Evolutionary conservation across 2,888 invertebrate genomes (phyloP).

Genomic region (Folsomia candida): DNA sequence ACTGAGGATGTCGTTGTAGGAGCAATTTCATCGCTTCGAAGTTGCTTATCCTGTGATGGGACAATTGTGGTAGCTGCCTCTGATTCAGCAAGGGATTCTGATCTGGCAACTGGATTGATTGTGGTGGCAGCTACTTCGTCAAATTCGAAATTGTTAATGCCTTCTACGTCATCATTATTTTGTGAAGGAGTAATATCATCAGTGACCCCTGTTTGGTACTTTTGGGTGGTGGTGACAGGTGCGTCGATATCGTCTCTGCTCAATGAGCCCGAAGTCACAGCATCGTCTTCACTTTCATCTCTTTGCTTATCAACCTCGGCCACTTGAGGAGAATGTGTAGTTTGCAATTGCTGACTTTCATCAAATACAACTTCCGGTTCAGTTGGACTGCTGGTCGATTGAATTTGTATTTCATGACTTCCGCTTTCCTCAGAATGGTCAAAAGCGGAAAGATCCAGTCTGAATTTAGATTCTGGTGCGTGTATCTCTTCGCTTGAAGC

Average conservation of each 20-base stretch:
- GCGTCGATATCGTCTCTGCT: background rate
- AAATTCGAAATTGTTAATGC: constrained; percentile 6
- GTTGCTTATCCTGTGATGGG: background rate
- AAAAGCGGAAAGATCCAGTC: constrained; percentile 31
- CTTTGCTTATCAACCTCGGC: too few relatives aligned
- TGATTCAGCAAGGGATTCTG: background rate
- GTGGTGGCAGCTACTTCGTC: constrained; percentile 20
- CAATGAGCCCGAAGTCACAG: too few relatives aligned
- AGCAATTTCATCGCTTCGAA: background rate
- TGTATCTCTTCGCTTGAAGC: background rate
- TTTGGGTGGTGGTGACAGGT: constrained; percentile 6
- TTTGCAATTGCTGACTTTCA: background rate
- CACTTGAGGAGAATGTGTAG: background rate
- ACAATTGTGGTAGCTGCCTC: background rate
- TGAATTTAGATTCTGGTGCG: constrained; percentile 31
- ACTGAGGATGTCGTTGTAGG: background rate
- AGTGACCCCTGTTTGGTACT: background rate
- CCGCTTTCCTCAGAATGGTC: constrained; percentile 23
- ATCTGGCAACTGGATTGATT: background rate
- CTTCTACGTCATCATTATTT: constrained; percentile 16
- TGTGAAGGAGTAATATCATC: constrained; percentile 12
- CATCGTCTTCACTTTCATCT: too few relatives aligned
- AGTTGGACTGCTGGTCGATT: background rate
- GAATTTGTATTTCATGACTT: background rate
- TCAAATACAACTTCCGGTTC: background rate